Evolutionary conservation across 1,140 invertebrate genomes (phyloP).

Genomic region (Octopus sinensis): DNA sequence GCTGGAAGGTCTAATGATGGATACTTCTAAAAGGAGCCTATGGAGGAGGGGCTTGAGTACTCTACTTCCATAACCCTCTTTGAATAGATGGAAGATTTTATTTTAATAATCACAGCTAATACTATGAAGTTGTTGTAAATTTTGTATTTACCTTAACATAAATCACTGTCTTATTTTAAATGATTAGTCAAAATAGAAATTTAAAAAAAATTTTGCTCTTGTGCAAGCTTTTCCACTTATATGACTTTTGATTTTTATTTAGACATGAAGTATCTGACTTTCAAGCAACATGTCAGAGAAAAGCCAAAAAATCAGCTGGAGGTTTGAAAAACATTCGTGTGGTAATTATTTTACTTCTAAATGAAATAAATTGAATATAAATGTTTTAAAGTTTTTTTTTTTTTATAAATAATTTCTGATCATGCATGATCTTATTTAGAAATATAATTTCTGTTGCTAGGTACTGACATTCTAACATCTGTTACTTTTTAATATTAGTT

Average conservation of each 20-base stretch:
- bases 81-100: no score
- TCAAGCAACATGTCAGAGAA: constrained; percentile 32
- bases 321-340: constrained; percentile 29
- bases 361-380: not conserved
- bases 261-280: constrained; percentile 43
- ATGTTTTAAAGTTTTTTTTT: not conserved
- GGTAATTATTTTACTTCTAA: constrained; percentile 26
- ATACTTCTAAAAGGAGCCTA: no score
- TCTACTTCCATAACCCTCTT: no score
- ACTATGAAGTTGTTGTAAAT: no score
- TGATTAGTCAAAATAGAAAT: not conserved
- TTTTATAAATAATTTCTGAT: not conserved
- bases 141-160: not conserved
- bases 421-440: no score
- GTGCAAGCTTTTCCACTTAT: not conserved
- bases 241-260: constrained; percentile 17
- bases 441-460: no score
- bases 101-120: no score
- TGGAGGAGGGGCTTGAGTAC: no score
- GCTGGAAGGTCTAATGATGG: no score
- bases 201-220: not conserved
- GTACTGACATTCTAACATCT: no score
- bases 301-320: constrained; percentile 30
- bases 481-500: no score
- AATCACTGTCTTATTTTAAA: not conserved